These are phyloP conservation scores for Luffia ferchaultella DNA, from an alignment of 2,888 invertebrate species.

Conservation along the genomic window DNA sequence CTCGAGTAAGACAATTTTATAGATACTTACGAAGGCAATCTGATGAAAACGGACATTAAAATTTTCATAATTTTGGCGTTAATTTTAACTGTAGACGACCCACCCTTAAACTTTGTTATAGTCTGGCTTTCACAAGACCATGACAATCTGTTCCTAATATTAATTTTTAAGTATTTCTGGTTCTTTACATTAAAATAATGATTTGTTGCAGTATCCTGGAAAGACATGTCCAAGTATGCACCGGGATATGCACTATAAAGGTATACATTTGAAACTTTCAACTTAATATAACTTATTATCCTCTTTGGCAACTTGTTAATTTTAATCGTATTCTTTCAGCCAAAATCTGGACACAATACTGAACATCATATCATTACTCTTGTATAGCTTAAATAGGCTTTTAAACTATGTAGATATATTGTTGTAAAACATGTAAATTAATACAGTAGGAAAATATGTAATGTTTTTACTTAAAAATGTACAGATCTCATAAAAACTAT, in stretches of 20 bases:
- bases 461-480: neutral
- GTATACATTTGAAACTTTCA: conserved; percentile 38
- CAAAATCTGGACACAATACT: conserved; percentile 89
- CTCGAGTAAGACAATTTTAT: too few species aligned
- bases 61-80: too few species aligned
- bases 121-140: too few species aligned
- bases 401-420: neutral
- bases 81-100: too few species aligned
- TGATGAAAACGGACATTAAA: too few species aligned
- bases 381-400: neutral
- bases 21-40: too few species aligned
- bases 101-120: too few species aligned
- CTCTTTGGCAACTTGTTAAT: conserved; percentile 2
- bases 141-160: too few species aligned
- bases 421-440: neutral
- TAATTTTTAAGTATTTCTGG: too few species aligned
- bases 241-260: conserved; percentile 91
- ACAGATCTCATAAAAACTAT: neutral
- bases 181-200: too few species aligned
- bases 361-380: conserved; percentile 21
- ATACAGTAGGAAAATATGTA: neutral
- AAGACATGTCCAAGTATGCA: conserved; percentile 93
- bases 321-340: conserved; percentile 65
- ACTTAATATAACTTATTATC: neutral
- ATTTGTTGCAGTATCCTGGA: conserved; percentile 73